These are phyloP conservation scores for Procavia capensis DNA, from an alignment of 2,113 vertebrate genomes.

Conservation along the genomic window DNA sequence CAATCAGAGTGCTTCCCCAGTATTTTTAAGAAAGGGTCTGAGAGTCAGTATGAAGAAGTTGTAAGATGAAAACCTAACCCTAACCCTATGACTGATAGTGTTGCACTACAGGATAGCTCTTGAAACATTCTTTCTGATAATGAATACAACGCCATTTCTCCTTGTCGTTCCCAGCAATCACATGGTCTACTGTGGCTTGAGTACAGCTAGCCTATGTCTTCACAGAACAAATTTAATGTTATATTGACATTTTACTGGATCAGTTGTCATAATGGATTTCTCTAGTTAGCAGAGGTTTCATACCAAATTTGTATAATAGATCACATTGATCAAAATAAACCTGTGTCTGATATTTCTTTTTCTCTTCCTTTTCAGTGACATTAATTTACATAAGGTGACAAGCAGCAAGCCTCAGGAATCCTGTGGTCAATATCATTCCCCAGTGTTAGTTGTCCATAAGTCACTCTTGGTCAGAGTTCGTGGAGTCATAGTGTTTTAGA, in stretches of 20 bases:
- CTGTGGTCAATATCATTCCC: not conserved
- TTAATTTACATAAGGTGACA: not conserved
- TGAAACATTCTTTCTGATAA: no score
- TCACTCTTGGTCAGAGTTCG: not conserved
- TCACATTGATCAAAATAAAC: not conserved
- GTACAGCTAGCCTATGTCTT: not conserved
- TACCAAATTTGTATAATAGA: not conserved
- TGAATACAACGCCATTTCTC: no score
- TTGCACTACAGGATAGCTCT: no score
- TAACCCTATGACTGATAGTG: no score
- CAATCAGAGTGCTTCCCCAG: not conserved
- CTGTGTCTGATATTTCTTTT: not conserved
- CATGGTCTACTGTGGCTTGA: not conserved
- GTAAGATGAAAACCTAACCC: not conserved
- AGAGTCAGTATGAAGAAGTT: not conserved
- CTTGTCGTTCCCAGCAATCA: no score
- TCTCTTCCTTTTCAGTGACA: not conserved
- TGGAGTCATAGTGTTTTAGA: not conserved
- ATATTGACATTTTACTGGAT: not conserved
- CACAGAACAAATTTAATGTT: not conserved
- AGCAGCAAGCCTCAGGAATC: not conserved
- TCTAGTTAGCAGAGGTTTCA: conserved; percentile 39
- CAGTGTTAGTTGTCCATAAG: not conserved
- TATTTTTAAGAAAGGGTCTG: not conserved
- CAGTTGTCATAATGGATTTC: not conserved